Evolutionary conservation across 2,113 vertebrate genomes (phyloP), one percentile per base, ranked within the genome.

Genomic region (Tylochromis polylepis): DNA sequence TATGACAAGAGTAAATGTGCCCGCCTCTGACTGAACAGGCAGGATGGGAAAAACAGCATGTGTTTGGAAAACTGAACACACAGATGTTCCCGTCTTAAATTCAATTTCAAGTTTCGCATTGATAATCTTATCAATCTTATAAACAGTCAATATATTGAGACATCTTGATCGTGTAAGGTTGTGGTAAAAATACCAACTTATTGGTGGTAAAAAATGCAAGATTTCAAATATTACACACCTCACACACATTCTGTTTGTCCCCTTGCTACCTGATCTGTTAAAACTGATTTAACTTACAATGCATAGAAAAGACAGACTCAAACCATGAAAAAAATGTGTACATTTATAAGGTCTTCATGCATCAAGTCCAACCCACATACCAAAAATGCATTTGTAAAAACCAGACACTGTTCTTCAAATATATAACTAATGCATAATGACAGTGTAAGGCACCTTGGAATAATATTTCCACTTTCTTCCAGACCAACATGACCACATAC

Each of bases 1-100:
- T 78, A 78, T 79, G 49, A 70, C 41, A 83, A 43, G 24, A 82
- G 67, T 57, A 27, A 83, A 82, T 59, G 46, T 53, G 51, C 51
- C 59, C 51, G 14, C 12, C 49, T 51, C 11, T 38, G 34, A 53
- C 36, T 77, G 77, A 87, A 41, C 5, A 80, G 14, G 60, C 75
- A 10, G n/a, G 57, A 22, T 16, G 62, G 22, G 57, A 5, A 79
- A 84, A 82, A 14, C 18, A 53, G 31, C 49, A 27, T 51, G 7
- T 22, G 2, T 88, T 82, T 79, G 36, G 55, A 83, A 70, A 82
- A 51, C 7, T 24, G 5, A 79, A 79, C 12, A 72, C 43, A 18
- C 22, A 49, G 22, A 75, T 75, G 15, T 31, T 75, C 10, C 11
- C 10, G 70, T 75, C 43, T 49, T 46, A 49, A 29, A 75, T 49